Conservation (phyloP, 2,888 invertebrate species). For the Pseudococcus viburni region DNA sequence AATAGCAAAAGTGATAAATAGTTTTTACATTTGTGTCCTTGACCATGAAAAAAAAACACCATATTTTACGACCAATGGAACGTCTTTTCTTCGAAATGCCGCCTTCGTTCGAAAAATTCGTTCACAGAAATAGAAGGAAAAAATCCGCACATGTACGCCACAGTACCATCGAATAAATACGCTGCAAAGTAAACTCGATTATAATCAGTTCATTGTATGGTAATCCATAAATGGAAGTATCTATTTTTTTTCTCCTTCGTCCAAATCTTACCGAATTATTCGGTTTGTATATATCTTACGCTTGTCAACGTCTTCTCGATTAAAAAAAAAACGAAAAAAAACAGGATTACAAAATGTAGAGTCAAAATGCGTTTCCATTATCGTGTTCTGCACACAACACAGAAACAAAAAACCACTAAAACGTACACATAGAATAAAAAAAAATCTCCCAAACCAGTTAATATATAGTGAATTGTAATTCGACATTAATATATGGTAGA, state of each 20-base stretch:
- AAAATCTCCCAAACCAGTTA: constrained; percentile 61
- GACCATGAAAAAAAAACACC: constrained; percentile 63
- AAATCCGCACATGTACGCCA: constrained; percentile 18
- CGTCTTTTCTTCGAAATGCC: constrained; percentile 62
- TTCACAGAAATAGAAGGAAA: constrained; percentile 32
- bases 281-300: constrained; percentile 58
- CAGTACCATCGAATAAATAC: neutral
- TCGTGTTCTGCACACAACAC: constrained; percentile 57
- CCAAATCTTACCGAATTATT: constrained; percentile 42
- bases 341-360: constrained; percentile 58
- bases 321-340: constrained; percentile 29
- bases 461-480: constrained; percentile 61
- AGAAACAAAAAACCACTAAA: constrained; percentile 51
- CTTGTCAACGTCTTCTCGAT: constrained; percentile 62
- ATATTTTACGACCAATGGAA: constrained; percentile 64
- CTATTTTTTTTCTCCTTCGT: constrained; percentile 44
- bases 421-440: constrained; percentile 19
- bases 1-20: constrained; percentile 53
- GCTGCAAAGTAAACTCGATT: constrained; percentile 60
- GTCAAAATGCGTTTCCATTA: constrained; percentile 62
- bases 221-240: constrained; percentile 65
- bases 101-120: constrained; percentile 61
- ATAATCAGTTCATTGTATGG: constrained; percentile 66
- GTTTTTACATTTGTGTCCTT: constrained; percentile 63
- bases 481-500: constrained; percentile 64